Percentiles rank a stretch among this genome's conserved stretches.
Evolutionary conservation across 2,888 invertebrate species (phyloP).

Genomic region (Euclidia mi): DNA sequence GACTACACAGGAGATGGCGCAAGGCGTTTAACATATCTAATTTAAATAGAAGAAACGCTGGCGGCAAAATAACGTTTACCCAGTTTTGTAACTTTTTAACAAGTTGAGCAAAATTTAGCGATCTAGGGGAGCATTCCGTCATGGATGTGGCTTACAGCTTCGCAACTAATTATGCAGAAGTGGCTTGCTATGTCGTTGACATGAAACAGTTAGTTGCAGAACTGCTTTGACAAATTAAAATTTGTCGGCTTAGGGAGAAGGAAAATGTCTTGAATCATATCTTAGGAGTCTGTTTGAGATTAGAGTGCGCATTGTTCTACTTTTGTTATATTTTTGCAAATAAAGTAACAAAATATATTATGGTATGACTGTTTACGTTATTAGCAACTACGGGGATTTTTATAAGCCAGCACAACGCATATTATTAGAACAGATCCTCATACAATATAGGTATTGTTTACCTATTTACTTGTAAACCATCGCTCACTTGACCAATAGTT

Average conservation of each 20-base stretch:
- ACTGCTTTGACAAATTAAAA: slow-evolving; percentile 44
- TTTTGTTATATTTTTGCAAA: no score
- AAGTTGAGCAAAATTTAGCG: slow-evolving; percentile 31
- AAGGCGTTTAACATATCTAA: slow-evolving; percentile 17
- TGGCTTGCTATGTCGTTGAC: slow-evolving; percentile 47
- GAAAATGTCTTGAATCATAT: no score
- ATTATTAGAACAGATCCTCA: no score
- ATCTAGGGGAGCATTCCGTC: slow-evolving; percentile 22
- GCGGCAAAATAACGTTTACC: slow-evolving; percentile 19
- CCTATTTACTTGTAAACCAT: no score
- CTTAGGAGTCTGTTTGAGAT: no score
- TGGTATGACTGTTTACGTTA: no score
- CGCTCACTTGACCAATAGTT: no score
- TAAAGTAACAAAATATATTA: no score
- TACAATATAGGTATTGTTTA: no score
- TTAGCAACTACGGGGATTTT: no score
- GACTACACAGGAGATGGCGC: neutral
- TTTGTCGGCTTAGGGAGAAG: slow-evolving; percentile 27
- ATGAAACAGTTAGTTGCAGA: slow-evolving; percentile 51
- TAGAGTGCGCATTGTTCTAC: no score
- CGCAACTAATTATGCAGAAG: slow-evolving; percentile 36
- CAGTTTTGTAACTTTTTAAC: slow-evolving; percentile 35
- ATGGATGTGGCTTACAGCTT: slow-evolving; percentile 25
- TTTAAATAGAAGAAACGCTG: slow-evolving; percentile 13
- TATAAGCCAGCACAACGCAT: no score